Evolutionary conservation across 2,113 vertebrate genomes (phyloP).

Genomic region (Etheostoma cragini): DNA sequence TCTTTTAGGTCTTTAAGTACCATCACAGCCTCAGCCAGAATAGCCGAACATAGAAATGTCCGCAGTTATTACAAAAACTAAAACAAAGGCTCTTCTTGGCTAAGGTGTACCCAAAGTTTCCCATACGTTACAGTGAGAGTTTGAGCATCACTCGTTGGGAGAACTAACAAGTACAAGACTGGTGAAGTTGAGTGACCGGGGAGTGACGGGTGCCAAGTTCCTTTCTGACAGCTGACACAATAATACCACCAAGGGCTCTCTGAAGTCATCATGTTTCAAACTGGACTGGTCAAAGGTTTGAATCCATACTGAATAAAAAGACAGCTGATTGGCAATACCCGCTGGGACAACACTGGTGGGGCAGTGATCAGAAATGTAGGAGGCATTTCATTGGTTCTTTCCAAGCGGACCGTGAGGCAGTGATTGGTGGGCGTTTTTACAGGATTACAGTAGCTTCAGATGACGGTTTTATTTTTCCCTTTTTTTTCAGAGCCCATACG

Average conservation of each 20-base stretch:
- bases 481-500: no score
- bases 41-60: background rate
- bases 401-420: no score
- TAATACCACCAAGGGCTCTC: conserved; percentile 15
- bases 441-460: no score
- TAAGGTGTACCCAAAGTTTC: background rate
- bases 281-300: conserved; percentile 27
- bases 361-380: background rate
- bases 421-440: no score
- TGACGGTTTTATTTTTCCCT: no score
- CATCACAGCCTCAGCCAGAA: background rate
- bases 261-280: conserved; percentile 30
- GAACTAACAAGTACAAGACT: background rate
- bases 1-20: background rate
- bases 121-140: background rate
- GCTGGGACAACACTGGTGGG: background rate
- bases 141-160: background rate
- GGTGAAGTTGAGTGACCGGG: background rate
- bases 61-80: background rate
- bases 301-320: conserved; percentile 30
- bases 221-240: conserved; percentile 66
- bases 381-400: no score
- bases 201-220: conserved; percentile 27
- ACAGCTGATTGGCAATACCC: conserved; percentile 31
- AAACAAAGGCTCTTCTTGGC: no score